These are phyloP conservation scores for Mythimna lalbum DNA, from an alignment of 2,888 invertebrate genomes.

Conservation along the genomic window DNA sequence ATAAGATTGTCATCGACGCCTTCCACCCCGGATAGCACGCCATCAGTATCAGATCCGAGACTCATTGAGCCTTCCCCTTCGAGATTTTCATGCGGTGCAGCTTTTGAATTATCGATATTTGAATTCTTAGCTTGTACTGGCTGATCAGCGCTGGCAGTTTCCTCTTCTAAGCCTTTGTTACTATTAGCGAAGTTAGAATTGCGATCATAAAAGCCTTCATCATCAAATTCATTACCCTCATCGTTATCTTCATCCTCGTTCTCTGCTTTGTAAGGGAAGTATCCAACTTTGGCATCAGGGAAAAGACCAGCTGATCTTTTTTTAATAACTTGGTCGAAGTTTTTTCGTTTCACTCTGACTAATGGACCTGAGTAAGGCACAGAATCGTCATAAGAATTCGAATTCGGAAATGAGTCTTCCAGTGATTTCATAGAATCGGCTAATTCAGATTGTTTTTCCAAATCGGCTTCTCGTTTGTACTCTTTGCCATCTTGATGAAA, in stretches of 20 bases:
- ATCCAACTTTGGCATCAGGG: slow-evolving; percentile 81
- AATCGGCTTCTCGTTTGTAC: slow-evolving; percentile 75
- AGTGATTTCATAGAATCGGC: slow-evolving; percentile 80
- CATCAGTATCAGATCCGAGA: slow-evolving; percentile 84
- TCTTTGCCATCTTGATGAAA: slow-evolving; percentile 67
- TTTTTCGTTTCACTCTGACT: slow-evolving; percentile 84
- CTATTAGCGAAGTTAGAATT: slow-evolving; percentile 76
- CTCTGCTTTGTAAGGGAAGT: slow-evolving; percentile 79
- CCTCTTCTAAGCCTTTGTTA: slow-evolving; percentile 65
- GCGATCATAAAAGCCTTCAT: slow-evolving; percentile 86
- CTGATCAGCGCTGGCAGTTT: slow-evolving; percentile 43
- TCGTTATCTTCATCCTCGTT: slow-evolving; percentile 86
- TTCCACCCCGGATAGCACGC: slow-evolving; percentile 81
- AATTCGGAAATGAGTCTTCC: slow-evolving; percentile 85
- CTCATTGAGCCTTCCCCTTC: slow-evolving; percentile 69
- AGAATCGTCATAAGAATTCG: slow-evolving; percentile 74
- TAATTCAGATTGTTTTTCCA: slow-evolving; percentile 70
- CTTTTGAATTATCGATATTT: slow-evolving; percentile 57
- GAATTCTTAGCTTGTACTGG: slow-evolving; percentile 47
- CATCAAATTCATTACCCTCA: slow-evolving; percentile 88
- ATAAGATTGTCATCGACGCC: slow-evolving; percentile 85
- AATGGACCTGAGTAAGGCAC: slow-evolving; percentile 76
- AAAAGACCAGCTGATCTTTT: slow-evolving; percentile 79
- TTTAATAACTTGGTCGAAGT: slow-evolving; percentile 70
- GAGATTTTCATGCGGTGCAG: slow-evolving; percentile 60